Conservation (phyloP, 2,888 invertebrate species). For the Tenthredo distinguenda region DNA sequence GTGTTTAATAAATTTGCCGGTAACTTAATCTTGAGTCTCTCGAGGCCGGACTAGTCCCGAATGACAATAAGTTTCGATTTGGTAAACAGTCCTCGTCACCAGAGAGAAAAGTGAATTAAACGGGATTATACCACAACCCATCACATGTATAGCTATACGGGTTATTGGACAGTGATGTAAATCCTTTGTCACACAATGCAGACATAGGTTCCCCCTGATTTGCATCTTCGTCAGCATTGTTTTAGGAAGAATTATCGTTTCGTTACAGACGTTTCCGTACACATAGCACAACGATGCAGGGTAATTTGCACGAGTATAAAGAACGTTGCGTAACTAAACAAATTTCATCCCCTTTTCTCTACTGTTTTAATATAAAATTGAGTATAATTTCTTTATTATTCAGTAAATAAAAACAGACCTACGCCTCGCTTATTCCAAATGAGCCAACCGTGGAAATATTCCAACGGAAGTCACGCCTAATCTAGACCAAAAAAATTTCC, state of each 20-base stretch:
- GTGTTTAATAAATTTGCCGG: constrained; percentile 39
- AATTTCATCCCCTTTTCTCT: background rate
- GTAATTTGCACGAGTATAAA: background rate
- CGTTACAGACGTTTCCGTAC: background rate
- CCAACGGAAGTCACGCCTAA: background rate
- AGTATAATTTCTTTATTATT: background rate
- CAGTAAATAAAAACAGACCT: background rate
- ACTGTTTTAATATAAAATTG: constrained; percentile 1
- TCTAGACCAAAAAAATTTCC: background rate
- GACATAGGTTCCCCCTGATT: background rate
- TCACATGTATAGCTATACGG: background rate
- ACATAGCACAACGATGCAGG: background rate
- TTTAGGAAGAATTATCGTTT: background rate
- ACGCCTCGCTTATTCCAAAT: background rate
- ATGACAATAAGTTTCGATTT: constrained; percentile 46
- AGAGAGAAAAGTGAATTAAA: constrained; percentile 22
- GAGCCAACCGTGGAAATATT: background rate
- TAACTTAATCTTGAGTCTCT: constrained; percentile 38
- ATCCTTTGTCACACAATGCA: background rate
- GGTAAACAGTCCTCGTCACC: constrained; percentile 37
- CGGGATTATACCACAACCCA: constrained; percentile 1
- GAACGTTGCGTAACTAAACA: too few relatives aligned
- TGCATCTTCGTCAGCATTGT: background rate
- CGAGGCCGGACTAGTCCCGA: constrained; percentile 20
- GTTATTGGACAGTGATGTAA: background rate